Conservation (phyloP, 92 coral and sea anemone genomes). For the Virgularia gustaviana region DNA sequence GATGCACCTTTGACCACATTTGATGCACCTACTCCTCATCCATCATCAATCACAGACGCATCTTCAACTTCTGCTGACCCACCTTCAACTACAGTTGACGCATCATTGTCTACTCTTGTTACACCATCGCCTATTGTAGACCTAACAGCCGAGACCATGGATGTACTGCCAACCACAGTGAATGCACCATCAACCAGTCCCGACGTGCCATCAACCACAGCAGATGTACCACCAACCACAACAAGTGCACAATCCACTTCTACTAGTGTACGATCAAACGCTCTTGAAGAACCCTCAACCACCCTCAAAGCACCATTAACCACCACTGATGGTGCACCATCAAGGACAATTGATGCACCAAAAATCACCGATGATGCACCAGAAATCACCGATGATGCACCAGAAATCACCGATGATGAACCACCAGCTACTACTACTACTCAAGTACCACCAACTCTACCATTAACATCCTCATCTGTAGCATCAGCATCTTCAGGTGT, state of each 20-base stretch:
- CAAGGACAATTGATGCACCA: background rate
- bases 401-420: no score
- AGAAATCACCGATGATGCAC: no score
- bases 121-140: background rate
- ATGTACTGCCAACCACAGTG: background rate
- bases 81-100: background rate
- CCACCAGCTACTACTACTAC: no score
- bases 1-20: background rate
- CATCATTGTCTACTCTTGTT: background rate
- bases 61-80: background rate
- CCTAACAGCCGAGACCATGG: background rate
- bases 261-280: slow-evolving; percentile 1
- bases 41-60: background rate
- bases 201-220: slow-evolving; percentile 5
- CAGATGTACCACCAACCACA: background rate
- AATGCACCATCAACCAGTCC: background rate
- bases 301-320: background rate
- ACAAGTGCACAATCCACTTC: slow-evolving; percentile 2
- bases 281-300: background rate
- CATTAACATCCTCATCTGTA: slow-evolving; percentile 7
- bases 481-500: slow-evolving; percentile 9
- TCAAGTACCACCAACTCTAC: slow-evolving; percentile 1
- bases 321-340: background rate
- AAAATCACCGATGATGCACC: background rate
- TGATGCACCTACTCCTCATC: slow-evolving; percentile 8